Base-by-base conservation (phyloP, 1,140 invertebrate species). In the Globodera rostochiensis region DNA sequence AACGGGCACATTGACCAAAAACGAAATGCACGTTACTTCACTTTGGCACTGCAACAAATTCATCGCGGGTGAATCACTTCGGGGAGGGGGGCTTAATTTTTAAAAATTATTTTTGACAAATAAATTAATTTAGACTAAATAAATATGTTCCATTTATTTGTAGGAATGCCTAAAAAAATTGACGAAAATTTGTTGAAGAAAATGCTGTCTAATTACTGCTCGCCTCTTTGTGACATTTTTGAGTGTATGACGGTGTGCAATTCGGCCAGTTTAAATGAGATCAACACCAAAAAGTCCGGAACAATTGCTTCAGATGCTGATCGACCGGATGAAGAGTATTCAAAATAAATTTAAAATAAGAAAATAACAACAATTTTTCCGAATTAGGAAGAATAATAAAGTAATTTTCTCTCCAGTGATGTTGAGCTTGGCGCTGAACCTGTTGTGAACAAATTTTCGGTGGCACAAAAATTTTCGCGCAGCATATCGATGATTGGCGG, bases 1-100 rank as follows among this genome's bases (percentile, higher is more conserved):
- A 92, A 99, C 97, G 46, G 98, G 98, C 50, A 99, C 98, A 1
- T 92, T 99, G 60, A 99, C 98, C 0, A 95, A 96, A 90, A 99
- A 99, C 91, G 96, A 98, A 91, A 99, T 99, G 97, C 98, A 96
- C 2, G 96, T 95, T 25, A 91, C 91, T 19, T 85, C 87, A 76
- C 74, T 88, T 53, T 88, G 87, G 87, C 87, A 85, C 73, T 82
- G 82, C 71, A 81, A 88, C 71, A 77, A 84, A 57, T 88, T 83
- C 53, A 77, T 88, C n/a, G 83, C 74, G 50, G 87, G 88, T 87
- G 57, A 47, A 53, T 46, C 53, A 45, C 19, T 81, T 21, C 15
- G 21, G 13, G 71, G 46, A 13, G 15, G 13, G 5, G 50, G 57
- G 57, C 15, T 19, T 4, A 66, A 15, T 73, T 3, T 3, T 19